Base-by-base conservation (phyloP, 2,888 invertebrate genomes). In the Leptinotarsa tumamoca region DNA sequence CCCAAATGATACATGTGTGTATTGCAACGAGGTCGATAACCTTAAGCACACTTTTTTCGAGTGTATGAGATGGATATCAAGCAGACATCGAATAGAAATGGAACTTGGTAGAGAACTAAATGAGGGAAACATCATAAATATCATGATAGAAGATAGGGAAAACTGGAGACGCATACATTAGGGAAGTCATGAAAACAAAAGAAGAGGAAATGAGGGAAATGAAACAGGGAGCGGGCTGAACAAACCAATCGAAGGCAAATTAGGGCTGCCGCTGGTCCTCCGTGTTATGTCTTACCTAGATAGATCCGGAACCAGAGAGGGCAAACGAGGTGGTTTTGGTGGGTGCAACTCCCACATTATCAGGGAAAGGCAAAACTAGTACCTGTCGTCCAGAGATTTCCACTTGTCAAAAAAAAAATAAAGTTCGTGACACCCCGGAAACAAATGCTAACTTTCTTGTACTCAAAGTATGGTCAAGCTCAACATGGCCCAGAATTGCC, bases 241-340 rank as follows among this genome's bases (percentile, higher is more conserved):
- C 56, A 56, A 56, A 56, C 56, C 4, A 52, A n/a, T 17, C 52
- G 18, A 61, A 17, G 27, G 27, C 21, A 14, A 23, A 61, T 27
- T 17, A 61, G 15, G 27, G n/a, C 61, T 23, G 27, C 61, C 17
- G 61, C 61, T 27, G 23, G 61, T 15, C 17, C 7, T 27, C 61
- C 17, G 61, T 27, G 61, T 27, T 27, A 61, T 61, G 61, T 61
- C 21, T 61, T 23, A 2, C 21, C 21, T 21, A 23, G 27, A 61
- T 23, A 21, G 61, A 61, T 27, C 61, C 61, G 61, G 27, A 61
- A 61, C 61, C 61, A 61, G 61, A 61, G 61, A 61, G 23, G 61
- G 23, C 27, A 27, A 23, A 61, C 27, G 61, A 23, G 27, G 27
- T 61, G 61, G 54, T 54, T 54, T 54, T 54, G 13, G 54, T 54